phyloP scores from a whole-genome alignment of 1,140 invertebrate species.

The Patella vulgata region DNA sequence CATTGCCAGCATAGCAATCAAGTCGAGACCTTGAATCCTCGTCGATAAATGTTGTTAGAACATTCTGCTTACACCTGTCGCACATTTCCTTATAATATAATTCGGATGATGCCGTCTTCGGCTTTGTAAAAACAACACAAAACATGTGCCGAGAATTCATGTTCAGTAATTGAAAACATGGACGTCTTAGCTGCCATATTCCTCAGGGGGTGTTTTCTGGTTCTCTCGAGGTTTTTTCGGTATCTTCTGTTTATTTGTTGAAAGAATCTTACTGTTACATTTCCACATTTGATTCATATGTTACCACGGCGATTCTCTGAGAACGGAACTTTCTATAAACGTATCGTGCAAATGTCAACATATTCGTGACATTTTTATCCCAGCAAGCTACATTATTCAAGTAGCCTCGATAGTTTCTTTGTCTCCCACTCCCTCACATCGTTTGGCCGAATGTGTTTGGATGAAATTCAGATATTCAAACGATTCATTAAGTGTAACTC shows the following conservation, averaged over 20 bases:
- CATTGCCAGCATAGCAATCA: neutral
- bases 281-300: neutral
- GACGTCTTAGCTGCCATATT: neutral
- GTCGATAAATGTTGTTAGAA: neutral
- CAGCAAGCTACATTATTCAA: too few relatives aligned
- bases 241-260: neutral
- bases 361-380: too few relatives aligned
- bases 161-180: constrained; percentile 7
- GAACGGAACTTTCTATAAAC: too few relatives aligned
- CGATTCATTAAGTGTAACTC: too few relatives aligned
- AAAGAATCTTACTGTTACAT: neutral
- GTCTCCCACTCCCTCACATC: too few relatives aligned
- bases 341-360: too few relatives aligned
- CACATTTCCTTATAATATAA: neutral
- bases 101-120: neutral
- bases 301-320: neutral
- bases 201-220: neutral
- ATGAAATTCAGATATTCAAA: too few relatives aligned
- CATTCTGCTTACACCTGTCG: constrained; percentile 1
- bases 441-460: too few relatives aligned
- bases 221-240: neutral
- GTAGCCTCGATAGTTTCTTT: too few relatives aligned
- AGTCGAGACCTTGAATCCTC: neutral
- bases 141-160: neutral
- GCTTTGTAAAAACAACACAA: constrained; percentile 3